Percentiles rank a stretch among this genome's conserved stretches.
Conservation (phyloP, 2,113 vertebrate genomes). For the Kryptolebias marmoratus region DNA sequence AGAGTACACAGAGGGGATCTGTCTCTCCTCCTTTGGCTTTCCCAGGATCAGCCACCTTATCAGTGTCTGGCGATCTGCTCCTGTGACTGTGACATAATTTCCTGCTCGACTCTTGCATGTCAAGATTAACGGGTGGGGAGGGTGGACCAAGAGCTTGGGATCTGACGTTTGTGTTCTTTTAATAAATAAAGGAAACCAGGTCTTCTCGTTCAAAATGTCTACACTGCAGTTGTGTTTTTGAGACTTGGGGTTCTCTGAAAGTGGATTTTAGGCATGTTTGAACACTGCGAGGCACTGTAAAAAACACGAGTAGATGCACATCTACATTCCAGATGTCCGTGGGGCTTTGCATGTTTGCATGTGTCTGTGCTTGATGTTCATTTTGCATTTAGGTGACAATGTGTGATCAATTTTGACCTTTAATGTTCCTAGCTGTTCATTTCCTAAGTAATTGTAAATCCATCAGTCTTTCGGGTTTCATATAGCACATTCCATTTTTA, state of each 20-base stretch:
- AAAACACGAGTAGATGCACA: constrained; percentile 20
- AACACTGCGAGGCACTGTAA: constrained; percentile 20
- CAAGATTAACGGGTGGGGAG: constrained; percentile 17
- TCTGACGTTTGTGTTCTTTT: constrained; percentile 44
- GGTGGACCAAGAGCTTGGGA: not conserved
- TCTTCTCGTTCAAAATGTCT: constrained; percentile 33
- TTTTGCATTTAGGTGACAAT: constrained; percentile 25
- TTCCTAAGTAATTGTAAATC: constrained; percentile 29
- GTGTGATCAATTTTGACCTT: constrained; percentile 25
- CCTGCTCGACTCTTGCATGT: constrained; percentile 48
- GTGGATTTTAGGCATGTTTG: constrained; percentile 42
- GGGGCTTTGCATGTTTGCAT: constrained; percentile 6
- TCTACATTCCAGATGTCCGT: constrained; percentile 46
- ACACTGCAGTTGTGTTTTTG: constrained; percentile 49
- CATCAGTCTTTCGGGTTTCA: constrained; percentile 28
- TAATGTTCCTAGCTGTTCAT: constrained; percentile 38
- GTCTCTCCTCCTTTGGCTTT: constrained; percentile 51
- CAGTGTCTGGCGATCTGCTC: constrained; percentile 71
- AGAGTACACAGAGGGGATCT: constrained; percentile 54
- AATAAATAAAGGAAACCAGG: constrained; percentile 36
- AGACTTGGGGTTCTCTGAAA: constrained; percentile 26
- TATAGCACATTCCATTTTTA: constrained; percentile 41
- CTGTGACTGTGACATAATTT: constrained; percentile 72
- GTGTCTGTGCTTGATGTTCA: constrained; percentile 11
- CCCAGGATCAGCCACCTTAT: constrained; percentile 64